Evolutionary conservation across 2,888 invertebrate species (phyloP), one percentile per base, ranked within the genome.

Genomic region (Orchesellides sinensis): DNA sequence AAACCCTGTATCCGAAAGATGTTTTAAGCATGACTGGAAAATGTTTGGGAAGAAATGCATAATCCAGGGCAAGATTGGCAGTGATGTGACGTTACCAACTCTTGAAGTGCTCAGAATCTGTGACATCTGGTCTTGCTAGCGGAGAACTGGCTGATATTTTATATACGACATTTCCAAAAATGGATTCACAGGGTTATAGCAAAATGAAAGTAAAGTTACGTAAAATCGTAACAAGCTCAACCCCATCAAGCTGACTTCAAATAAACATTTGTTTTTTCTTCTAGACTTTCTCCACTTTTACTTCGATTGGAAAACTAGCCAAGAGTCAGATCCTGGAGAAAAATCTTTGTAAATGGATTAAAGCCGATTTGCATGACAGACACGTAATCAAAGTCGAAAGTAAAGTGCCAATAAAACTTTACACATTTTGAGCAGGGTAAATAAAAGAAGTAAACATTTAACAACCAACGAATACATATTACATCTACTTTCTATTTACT

Each of bases 341-440:
- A 52, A 59, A 59, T 59, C 59, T 59, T 59, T 59, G 29, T 59
- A 59, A 59, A 59, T 59, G 59, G 59, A 59, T 59, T 59, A 59
- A 29, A 59, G 27, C 32, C 32, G 29, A 59, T 59, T 59, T 59
- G 61, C 40, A 61, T 61, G 72, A 72, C 27, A 72, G 72, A 61
- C 72, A 72, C 72, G 61, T 72, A 72, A 29, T 59, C 35, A 72
- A 72, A 72, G 72, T 72, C 47, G 72, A 61, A 32, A 72, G 40
- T 35, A 72, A 61, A 29, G 47, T 61, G 49, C 61, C 61, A 61
- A 72, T 72, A 61, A 61, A 72, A 72, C 47, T 29, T 59, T 32
- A 29, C n/a, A 59, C 59, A 32, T 59, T 59, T 59, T 10, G 14
- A 32, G 25, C 25, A 32, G 29, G 29, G 59, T 59, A 29, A 29